phyloP scores from a whole-genome alignment of 2,113 vertebrate species.

The Spheniscus mendiculus region DNA sequence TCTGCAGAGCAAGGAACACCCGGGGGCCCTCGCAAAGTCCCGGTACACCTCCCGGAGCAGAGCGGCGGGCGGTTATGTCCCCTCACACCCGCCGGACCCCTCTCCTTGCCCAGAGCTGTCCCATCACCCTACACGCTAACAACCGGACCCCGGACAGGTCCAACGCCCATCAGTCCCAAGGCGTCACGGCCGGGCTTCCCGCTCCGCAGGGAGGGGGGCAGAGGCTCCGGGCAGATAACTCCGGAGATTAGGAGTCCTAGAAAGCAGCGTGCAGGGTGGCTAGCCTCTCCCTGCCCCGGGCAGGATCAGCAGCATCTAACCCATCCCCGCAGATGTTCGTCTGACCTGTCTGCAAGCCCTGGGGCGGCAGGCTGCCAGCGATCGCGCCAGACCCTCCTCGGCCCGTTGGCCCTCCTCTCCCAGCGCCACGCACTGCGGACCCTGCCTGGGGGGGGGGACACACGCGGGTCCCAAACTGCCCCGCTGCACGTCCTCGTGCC shows the following conservation, averaged over 20 bases:
- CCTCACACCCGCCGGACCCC: fast-evolving
- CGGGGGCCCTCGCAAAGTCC: neutral
- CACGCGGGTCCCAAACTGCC: too few species aligned
- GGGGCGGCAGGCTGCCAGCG: fast-evolving
- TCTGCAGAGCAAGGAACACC: neutral
- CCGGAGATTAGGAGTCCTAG: neutral
- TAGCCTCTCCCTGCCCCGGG: neutral
- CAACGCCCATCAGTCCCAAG: fast-evolving
- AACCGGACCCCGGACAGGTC: too few species aligned
- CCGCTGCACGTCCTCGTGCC: fast-evolving
- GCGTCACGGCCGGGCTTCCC: fast-evolving
- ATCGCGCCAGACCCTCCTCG: neutral
- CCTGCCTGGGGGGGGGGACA: too few species aligned
- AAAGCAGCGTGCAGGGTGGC: neutral
- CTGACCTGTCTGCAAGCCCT: neutral
- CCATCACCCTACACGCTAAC: neutral
- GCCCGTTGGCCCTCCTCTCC: neutral
- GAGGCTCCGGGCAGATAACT: neutral
- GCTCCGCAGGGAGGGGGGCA: fast-evolving
- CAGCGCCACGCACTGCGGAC: fast-evolving
- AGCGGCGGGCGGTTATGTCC: fast-evolving
- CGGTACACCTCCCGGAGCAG: fast-evolving
- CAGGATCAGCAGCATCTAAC: neutral
- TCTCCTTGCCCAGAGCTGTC: neutral
- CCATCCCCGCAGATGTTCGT: neutral